A percentile compares a stretch with the other conserved stretches of the same genome.
Conservation (phyloP, 2,113 vertebrate species). For the Paradisaea rubra region DNA sequence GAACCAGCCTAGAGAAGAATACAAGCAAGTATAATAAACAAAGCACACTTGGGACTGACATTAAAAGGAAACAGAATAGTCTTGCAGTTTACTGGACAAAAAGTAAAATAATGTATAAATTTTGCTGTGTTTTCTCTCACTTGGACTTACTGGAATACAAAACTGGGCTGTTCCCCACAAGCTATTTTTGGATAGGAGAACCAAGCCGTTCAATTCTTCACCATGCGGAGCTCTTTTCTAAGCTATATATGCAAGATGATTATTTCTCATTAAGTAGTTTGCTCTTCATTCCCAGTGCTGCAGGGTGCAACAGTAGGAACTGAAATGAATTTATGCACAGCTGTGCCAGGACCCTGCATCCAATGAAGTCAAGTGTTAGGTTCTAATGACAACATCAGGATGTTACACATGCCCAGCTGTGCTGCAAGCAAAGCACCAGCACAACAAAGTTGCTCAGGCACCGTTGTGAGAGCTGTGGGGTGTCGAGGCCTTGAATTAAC, state of each 20-base stretch:
- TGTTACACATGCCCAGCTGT: not conserved
- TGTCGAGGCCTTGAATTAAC: fast-evolving
- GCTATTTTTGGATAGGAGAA: not conserved
- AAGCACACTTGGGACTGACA: not conserved
- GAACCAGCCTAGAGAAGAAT: not conserved
- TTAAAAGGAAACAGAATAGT: not conserved
- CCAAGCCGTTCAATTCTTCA: not conserved
- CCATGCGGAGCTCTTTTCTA: not conserved
- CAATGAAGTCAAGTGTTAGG: not conserved
- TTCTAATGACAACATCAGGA: not conserved
- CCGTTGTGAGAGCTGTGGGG: not conserved
- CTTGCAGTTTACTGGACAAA: not conserved
- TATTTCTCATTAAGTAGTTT: not conserved
- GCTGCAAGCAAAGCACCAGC: not conserved
- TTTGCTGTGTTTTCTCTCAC: not conserved
- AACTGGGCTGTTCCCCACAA: not conserved
- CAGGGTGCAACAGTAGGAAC: not conserved
- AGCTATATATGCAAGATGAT: not conserved
- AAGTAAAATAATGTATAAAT: not conserved
- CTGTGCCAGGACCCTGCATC: not conserved
- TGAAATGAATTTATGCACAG: not conserved
- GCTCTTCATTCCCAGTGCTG: not conserved
- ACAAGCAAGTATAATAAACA: not conserved
- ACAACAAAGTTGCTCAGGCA: not conserved
- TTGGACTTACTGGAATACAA: not conserved